Evolutionary conservation across 2,888 invertebrate genomes (phyloP).

Genomic region (Mythimna pallens): DNA sequence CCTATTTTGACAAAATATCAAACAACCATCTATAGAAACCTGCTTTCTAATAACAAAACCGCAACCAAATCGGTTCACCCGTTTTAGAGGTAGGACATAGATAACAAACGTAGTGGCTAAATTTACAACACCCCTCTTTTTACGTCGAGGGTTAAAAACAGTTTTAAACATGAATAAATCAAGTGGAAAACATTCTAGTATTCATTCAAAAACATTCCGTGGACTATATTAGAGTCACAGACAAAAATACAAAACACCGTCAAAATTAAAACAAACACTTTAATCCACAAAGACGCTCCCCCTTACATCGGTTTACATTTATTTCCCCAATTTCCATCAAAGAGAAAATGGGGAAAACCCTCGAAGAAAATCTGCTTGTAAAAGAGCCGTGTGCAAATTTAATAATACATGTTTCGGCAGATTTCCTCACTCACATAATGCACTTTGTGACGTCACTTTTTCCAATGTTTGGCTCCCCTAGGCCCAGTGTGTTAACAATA

Average conservation of each 20-base stretch:
- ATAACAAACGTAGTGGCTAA: too few species aligned
- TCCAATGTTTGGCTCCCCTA: conserved; percentile 66
- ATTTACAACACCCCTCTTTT: too few species aligned
- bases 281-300: conserved; percentile 40
- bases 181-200: background rate
- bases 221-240: background rate
- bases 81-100: too few species aligned
- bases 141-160: too few species aligned
- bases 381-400: conserved; percentile 61
- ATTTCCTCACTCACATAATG: conserved; percentile 65
- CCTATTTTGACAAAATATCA: too few species aligned
- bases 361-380: conserved; percentile 57
- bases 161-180: background rate
- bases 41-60: too few species aligned
- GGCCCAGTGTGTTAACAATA: conserved; percentile 75
- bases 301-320: conserved; percentile 51
- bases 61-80: too few species aligned
- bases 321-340: conserved; percentile 61
- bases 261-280: conserved; percentile 35
- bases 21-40: too few species aligned
- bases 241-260: conserved; percentile 2
- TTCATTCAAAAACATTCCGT: background rate
- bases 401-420: conserved; percentile 69
- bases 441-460: conserved; percentile 65
- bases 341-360: conserved; percentile 49